Evolutionary conservation across 2,113 vertebrate genomes (phyloP), one percentile per base, ranked within the genome.

Genomic region (Morone saxatilis): DNA sequence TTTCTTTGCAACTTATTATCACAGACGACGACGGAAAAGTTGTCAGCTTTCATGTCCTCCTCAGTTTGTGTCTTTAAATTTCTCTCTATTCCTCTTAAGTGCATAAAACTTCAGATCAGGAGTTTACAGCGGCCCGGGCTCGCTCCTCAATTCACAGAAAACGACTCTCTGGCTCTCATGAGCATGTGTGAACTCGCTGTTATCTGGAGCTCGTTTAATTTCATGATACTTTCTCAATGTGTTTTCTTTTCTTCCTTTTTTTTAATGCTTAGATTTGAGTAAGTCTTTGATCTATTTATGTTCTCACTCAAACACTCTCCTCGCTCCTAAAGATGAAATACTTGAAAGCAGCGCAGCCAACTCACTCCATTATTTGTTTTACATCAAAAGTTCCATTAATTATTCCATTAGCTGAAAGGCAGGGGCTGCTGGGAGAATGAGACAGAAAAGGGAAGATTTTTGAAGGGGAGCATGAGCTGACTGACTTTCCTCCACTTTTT

Each of bases 321-420:
- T 85, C 75, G 13, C 77, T 88, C 72, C 61, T 67, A 69, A 50
- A 90, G 85, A 92, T 90, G 81, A 87, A 93, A 84, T 81, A 83
- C 83, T 88, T 93, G 88, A 93, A 94, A 91, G 85, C 80, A 62
- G 74, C 71, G 48, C 48, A 70, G 73, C 85, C 53, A 72, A 81
- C 77, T 45, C 83, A 91, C 82, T 89, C 82, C 81, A 89, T 88
- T 94, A 91, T 94, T 93, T 94, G 87, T 94, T 89, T 93, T 87
- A 89, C 91, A 91, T 94, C 88, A 94, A 90, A 92, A 81, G 89
- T 94, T 90, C 87, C 80, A 93, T 93, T 93, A 91, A 93, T 93
- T 93, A 92, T 94, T 94, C 90, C 83, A 89, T 92, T 88, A 93
- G 81, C 84, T 81, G 72, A 51, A 48, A 84, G 76, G 79, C 76